A percentile compares a stretch with the other conserved stretches of the same genome.
phyloP scores from a whole-genome alignment of 2,888 invertebrate species.

The Synanthedon myopaeformis region DNA sequence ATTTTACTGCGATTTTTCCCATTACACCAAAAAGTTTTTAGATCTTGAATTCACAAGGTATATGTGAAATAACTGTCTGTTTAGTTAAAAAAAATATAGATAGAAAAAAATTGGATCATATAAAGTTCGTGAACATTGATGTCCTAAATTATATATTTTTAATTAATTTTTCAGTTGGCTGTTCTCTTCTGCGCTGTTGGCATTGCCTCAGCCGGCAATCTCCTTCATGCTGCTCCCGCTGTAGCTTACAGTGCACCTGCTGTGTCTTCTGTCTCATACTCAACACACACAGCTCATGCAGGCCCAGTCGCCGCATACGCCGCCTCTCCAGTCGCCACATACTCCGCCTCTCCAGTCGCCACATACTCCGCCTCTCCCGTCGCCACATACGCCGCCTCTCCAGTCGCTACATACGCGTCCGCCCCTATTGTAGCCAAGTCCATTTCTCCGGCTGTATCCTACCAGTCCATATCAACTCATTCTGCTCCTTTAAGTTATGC shows the following conservation, averaged over 20 bases:
- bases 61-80: neutral
- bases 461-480: constrained; percentile 11
- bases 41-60: neutral
- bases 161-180: constrained; percentile 42
- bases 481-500: constrained; percentile 20
- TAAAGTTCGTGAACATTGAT: too few species aligned
- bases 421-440: constrained; percentile 23
- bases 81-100: too few species aligned
- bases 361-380: constrained; percentile 26
- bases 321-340: too few species aligned
- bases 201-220: constrained; percentile 71
- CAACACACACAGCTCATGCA: constrained; percentile 10
- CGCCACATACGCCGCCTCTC: constrained; percentile 5
- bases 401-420: constrained; percentile 8
- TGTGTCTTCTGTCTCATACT: constrained; percentile 21
- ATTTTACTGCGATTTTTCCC: too few species aligned
- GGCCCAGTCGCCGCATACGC: constrained; percentile 10
- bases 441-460: constrained; percentile 30
- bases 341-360: constrained; percentile 8
- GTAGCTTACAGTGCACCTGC: constrained; percentile 33
- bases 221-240: constrained; percentile 49
- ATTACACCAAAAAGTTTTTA: too few species aligned
- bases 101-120: too few species aligned
- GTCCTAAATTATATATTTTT: neutral
- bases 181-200: constrained; percentile 71